A percentile compares a stretch with the other conserved stretches of the same genome.
phyloP scores from a whole-genome alignment of 30 jellyfish, hydroid and myxozoan species.

The Catostylus mosaicus region DNA sequence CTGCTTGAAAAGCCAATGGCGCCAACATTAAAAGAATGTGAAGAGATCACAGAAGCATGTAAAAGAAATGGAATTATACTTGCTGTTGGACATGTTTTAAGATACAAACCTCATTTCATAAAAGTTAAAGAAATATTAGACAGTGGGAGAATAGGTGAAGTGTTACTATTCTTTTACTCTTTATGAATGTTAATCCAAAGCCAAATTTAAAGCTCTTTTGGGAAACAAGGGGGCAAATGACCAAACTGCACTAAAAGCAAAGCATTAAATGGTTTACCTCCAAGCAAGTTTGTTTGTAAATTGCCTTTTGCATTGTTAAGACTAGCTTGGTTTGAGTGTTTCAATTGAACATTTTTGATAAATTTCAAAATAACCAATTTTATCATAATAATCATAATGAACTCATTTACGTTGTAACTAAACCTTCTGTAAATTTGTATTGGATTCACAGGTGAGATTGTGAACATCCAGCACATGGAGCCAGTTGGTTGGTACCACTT shows the following conservation, averaged over 20 bases:
- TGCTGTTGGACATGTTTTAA: conserved; percentile 86
- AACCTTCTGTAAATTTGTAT: background rate
- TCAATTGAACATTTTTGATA: too few species aligned
- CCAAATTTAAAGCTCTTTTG: too few species aligned
- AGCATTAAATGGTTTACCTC: too few species aligned
- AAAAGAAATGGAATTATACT: conserved; percentile 65
- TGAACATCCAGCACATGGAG: conserved; percentile 85
- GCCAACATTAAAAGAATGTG: conserved; percentile 81
- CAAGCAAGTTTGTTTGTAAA: too few species aligned
- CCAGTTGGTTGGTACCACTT: conserved; percentile 96
- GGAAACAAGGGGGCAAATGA: too few species aligned
- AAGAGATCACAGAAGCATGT: conserved; percentile 79
- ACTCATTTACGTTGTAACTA: too few species aligned
- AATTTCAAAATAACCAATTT: too few species aligned
- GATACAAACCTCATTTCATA: conserved; percentile 72
- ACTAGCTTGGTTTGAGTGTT: too few species aligned
- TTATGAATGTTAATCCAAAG: background rate
- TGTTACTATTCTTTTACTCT: background rate
- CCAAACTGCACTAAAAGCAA: too few species aligned
- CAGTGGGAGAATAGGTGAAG: conserved; percentile 86
- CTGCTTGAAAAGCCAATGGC: conserved; percentile 94
- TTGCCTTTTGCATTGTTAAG: too few species aligned
- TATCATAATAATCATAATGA: too few species aligned
- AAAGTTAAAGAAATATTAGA: conserved; percentile 78
- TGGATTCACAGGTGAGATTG: conserved; percentile 75